Evolutionary conservation across 2,797 vertebrate genomes (phyloP).

Genomic region (Valencia hispanica): DNA sequence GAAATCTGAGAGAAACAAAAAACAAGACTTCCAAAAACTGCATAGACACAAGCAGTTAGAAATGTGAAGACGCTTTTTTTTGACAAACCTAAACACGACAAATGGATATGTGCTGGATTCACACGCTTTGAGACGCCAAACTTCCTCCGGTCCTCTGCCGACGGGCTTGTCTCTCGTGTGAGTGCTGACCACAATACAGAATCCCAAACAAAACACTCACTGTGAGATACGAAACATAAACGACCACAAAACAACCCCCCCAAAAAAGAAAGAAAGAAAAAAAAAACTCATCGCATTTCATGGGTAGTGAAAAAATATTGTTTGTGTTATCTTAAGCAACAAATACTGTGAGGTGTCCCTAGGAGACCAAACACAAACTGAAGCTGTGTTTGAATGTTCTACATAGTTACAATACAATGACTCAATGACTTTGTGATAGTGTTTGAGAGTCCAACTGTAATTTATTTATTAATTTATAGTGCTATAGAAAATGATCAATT

Average conservation of each 20-base stretch:
- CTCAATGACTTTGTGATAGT: background rate
- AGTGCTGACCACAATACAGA: slow-evolving; percentile 72
- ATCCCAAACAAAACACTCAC: slow-evolving; percentile 65
- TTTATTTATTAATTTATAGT: background rate
- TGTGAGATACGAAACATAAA: slow-evolving; percentile 62
- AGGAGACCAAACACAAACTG: slow-evolving; percentile 43
- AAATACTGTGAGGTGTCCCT: slow-evolving; percentile 48
- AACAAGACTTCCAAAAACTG: slow-evolving; percentile 39
- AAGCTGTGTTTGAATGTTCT: slow-evolving; percentile 1
- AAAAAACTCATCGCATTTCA: slow-evolving; percentile 64
- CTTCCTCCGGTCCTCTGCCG: slow-evolving; percentile 8
- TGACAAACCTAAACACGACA: slow-evolving; percentile 29
- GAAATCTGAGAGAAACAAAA: slow-evolving; percentile 24
- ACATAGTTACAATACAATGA: background rate
- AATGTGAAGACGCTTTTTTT: slow-evolving; percentile 14
- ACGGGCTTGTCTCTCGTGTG: slow-evolving; percentile 65
- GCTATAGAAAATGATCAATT: background rate
- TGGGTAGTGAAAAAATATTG: slow-evolving; percentile 37
- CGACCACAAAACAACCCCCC: slow-evolving; percentile 59
- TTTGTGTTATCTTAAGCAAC: slow-evolving; percentile 51
- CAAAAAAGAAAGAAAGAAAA: too few species aligned
- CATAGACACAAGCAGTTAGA: slow-evolving; percentile 45
- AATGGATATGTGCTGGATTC: slow-evolving; percentile 35
- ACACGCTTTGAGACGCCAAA: slow-evolving; percentile 30
- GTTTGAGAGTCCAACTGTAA: background rate